A percentile compares a stretch with the other conserved stretches of the same genome.
These are phyloP conservation scores for Eulemur rufifrons DNA, from an alignment of 2,113 vertebrate genomes.

Conservation along the genomic window DNA sequence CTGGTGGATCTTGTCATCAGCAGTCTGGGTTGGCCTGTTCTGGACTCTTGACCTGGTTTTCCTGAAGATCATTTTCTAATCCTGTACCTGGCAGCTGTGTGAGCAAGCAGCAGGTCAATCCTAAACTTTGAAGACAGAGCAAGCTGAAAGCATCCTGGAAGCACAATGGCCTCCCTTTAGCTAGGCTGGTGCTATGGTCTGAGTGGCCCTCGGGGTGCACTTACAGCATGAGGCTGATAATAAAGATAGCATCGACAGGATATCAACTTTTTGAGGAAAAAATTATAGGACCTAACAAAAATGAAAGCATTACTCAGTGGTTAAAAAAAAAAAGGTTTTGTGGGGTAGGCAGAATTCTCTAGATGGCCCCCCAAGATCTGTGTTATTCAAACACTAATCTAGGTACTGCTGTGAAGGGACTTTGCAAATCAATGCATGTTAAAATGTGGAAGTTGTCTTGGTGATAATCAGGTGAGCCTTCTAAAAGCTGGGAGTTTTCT, in stretches of 20 bases:
- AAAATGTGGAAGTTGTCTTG: background rate
- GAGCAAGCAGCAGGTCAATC: too few relatives aligned
- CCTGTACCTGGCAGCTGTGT: too few relatives aligned
- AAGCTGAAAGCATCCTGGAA: too few relatives aligned
- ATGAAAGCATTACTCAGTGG: background rate
- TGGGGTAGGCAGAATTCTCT: background rate
- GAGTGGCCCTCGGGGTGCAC: too few relatives aligned
- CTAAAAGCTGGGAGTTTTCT: background rate
- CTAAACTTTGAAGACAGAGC: too few relatives aligned
- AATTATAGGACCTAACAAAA: background rate
- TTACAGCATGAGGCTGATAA: background rate
- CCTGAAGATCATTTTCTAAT: too few relatives aligned
- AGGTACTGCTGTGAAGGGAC: background rate
- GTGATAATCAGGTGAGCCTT: background rate
- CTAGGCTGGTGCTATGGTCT: too few relatives aligned
- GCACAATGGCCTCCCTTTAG: too few relatives aligned
- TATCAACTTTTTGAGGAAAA: background rate
- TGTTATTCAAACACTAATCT: background rate
- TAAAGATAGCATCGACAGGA: accelerated
- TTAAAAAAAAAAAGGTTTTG: background rate
- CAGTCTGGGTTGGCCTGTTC: too few relatives aligned
- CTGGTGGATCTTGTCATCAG: too few relatives aligned
- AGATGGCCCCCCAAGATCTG: background rate
- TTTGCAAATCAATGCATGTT: background rate
- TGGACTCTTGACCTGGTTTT: too few relatives aligned